Evolutionary conservation across 92 coral and sea anemone genomes (phyloP), one percentile per base, ranked within the genome.

Genomic region (Blastomussa wellsi): DNA sequence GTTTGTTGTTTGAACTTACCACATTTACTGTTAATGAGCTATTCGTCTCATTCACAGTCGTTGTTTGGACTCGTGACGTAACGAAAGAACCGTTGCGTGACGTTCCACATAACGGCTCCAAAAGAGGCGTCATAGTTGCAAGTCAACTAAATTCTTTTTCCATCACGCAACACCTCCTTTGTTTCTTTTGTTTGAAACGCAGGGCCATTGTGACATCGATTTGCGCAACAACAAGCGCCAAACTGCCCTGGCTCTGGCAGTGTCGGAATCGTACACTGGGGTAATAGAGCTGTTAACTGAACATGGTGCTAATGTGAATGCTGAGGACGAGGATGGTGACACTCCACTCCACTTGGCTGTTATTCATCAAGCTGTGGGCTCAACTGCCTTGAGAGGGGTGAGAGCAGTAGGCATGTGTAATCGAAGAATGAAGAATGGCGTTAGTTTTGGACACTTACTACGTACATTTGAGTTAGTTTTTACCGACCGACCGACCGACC

Each of bases 261-360:
- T 92, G 9, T 77, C 87, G 13, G 84, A 87, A 32, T 76, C 90
- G 10, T 57, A 84, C 41, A 85, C 87, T 17, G 64, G 74, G 2
- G 71, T 91, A 83, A 91, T 93, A 6, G 97, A 93, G 51, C 57
- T 93, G 29, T 64, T 93, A 36, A 64, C 91, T 24, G 93, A 91
- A 67, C 91, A 91, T 26, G 87, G 91, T 32, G 89, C 88, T 17
- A 78, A 91, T 11, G 82, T 89, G 22, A 91, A 93, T 66, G 88
- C 83, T 28, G 93, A 82, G 32, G 95, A 93, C 67, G 82, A 84
- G 2, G 97, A 93, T 67, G 97, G 97, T 4, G 95, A 91, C 85
- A 93, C 97, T 1, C 92, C 97, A 0, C 89, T 93, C 2, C 97
- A 93, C 67, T n/a, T 92, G 70, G 95, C 97, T 29, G 78, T 92